These are phyloP conservation scores for Tangara arthus DNA, from an alignment of 2,797 vertebrate genomes.

Conservation along the genomic window DNA sequence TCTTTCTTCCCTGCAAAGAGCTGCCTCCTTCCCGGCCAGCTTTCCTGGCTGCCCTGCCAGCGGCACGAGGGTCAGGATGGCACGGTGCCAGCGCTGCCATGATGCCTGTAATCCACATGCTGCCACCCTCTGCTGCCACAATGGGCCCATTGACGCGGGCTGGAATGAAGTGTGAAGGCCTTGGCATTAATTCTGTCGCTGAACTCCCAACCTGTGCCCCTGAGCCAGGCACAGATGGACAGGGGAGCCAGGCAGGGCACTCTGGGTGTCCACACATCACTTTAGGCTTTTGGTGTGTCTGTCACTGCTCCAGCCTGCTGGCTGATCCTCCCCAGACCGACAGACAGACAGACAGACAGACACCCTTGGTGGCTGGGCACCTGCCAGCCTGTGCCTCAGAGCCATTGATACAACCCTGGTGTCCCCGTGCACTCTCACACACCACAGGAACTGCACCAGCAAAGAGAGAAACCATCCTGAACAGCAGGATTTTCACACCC, in stretches of 20 bases:
- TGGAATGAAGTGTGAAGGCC: slow-evolving; percentile 51
- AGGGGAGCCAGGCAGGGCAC: neutral
- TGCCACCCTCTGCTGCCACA: slow-evolving; percentile 18
- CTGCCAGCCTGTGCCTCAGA: neutral
- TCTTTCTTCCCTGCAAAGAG: neutral
- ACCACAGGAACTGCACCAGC: neutral
- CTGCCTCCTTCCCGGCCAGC: neutral
- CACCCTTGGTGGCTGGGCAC: neutral
- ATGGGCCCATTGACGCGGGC: slow-evolving; percentile 26
- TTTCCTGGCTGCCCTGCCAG: neutral
- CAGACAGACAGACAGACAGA: neutral
- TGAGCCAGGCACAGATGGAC: neutral
- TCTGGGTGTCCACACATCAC: neutral
- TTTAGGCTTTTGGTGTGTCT: rapidly evolving
- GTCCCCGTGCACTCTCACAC: neutral
- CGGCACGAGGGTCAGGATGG: neutral
- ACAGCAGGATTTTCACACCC: neutral
- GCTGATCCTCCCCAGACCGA: neutral
- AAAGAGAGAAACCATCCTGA: neutral
- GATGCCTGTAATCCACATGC: neutral
- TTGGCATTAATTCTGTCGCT: neutral
- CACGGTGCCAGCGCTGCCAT: neutral
- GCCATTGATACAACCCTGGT: neutral
- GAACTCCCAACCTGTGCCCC: neutral
- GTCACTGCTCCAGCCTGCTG: neutral